Base-by-base conservation (phyloP, 2,113 vertebrate species). In the Polyodon spathula region DNA sequence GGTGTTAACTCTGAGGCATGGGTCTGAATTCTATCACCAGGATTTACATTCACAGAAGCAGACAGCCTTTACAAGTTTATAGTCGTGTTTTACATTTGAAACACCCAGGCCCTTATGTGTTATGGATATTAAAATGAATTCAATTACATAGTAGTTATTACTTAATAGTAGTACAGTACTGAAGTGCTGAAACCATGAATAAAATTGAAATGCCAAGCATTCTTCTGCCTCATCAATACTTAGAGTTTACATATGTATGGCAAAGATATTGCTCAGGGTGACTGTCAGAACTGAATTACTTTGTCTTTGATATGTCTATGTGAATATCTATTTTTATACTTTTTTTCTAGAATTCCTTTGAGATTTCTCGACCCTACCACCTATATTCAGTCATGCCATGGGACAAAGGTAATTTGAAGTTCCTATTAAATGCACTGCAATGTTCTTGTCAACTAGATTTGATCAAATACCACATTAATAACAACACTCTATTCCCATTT, bases 1-100 rank as follows among this genome's bases (percentile, higher is more conserved):
- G 6, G 39, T 72, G 74, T 65, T 57, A 73, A 39, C 68, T 81
- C 67, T 81, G 78, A 73, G 73, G 69, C 66, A 53, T 27, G 63
- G 58, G 63, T 65, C 75, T 78, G 69, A 76, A 78, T 69, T 72
- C 76, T 63, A 6, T 64, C 66, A 68, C 56, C 60, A 58, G 63
- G 58, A 17, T 7, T 54, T 27, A 27, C 27, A 27, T 27, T 27
- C 27, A 27, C 27, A 2, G 27, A 27, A 27, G 27, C 27, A 27
- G 27, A 27, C 27, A 27, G 27, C 27, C 27, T 27, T 1, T 27
- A 27, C 27, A 27, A 27, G 27, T 27, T 27, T 27, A 27, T 27
- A 27, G 27, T 27, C 1, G 27, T 27, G 27, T 27, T 27, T 27
- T 27, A 27, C 27, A 3, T 27, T 27, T 27, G 27, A 27, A 27